These are phyloP conservation scores for Magallana angulata DNA, from an alignment of 1,140 invertebrate genomes.

Conservation along the genomic window DNA sequence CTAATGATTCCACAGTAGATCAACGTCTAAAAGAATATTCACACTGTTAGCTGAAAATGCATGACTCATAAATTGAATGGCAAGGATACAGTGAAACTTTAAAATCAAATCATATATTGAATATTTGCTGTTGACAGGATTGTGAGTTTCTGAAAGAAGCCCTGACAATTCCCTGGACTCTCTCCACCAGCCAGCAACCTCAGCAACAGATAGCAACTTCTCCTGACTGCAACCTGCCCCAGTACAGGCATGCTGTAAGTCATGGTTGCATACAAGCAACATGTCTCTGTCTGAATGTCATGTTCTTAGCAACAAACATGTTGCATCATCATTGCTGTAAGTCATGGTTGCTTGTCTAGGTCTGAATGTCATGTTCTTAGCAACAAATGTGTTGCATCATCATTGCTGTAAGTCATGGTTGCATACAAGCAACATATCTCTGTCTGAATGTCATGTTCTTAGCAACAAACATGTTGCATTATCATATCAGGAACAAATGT, in stretches of 20 bases:
- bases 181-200: conserved; percentile 82
- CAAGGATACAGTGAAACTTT: too few species aligned
- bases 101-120: too few species aligned
- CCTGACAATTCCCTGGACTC: conserved; percentile 81
- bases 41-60: too few species aligned
- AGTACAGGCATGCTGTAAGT: conserved; percentile 65
- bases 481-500: too few species aligned
- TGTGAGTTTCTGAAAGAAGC: conserved; percentile 80
- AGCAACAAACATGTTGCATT: neutral
- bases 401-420: too few species aligned
- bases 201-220: conserved; percentile 81
- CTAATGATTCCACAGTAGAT: too few species aligned
- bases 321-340: conserved; percentile 45
- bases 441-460: neutral
- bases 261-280: too few species aligned
- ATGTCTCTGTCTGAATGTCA: neutral
- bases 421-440: too few species aligned
- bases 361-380: neutral
- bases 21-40: too few species aligned
- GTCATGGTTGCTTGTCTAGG: neutral
- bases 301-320: neutral
- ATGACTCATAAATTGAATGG: too few species aligned
- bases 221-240: conserved; percentile 79
- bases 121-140: conserved; percentile 70
- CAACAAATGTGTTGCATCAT: neutral